phyloP scores from a whole-genome alignment of 2,888 invertebrate genomes.

The Notodonta ziczac region DNA sequence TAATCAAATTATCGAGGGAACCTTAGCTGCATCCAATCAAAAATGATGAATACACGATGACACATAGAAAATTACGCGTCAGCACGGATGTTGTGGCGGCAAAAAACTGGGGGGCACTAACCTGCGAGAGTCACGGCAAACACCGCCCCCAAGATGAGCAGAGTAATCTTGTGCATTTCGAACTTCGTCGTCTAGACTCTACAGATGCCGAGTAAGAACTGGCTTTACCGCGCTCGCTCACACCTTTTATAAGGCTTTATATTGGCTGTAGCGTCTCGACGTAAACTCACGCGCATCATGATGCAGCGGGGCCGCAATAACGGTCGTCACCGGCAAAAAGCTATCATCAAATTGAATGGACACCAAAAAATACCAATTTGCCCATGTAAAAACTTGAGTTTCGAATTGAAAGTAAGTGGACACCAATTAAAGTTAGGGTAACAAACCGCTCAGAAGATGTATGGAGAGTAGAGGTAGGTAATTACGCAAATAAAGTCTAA shows the following conservation, averaged over 20 bases:
- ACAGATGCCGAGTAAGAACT: slow-evolving; percentile 64
- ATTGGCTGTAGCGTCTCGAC: slow-evolving; percentile 46
- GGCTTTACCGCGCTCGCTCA: slow-evolving; percentile 54
- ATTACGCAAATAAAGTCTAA: not conserved
- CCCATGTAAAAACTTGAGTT: slow-evolving; percentile 22
- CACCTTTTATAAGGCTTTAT: slow-evolving; percentile 66
- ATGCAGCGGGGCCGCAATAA: slow-evolving; percentile 57
- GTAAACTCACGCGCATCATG: slow-evolving; percentile 56
- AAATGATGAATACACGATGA: slow-evolving; percentile 52
- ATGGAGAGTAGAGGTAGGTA: not conserved
- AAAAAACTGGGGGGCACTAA: slow-evolving; percentile 78
- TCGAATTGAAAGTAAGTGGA: slow-evolving; percentile 26
- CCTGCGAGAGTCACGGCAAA: slow-evolving; percentile 74
- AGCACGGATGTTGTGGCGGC: slow-evolving; percentile 44
- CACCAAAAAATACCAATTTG: slow-evolving; percentile 42
- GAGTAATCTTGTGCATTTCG: slow-evolving; percentile 65
- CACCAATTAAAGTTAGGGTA: slow-evolving; percentile 13
- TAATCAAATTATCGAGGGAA: slow-evolving; percentile 11
- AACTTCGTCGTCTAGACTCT: slow-evolving; percentile 64
- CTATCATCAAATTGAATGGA: slow-evolving; percentile 52
- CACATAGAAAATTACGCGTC: slow-evolving; percentile 46
- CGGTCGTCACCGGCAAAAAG: slow-evolving; percentile 64
- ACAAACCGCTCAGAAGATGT: not conserved
- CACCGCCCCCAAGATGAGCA: slow-evolving; percentile 66
- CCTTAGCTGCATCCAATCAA: slow-evolving; percentile 43